These are phyloP conservation scores for Clarias magur DNA, from an alignment of 2,113 vertebrate species.

Conservation along the genomic window DNA sequence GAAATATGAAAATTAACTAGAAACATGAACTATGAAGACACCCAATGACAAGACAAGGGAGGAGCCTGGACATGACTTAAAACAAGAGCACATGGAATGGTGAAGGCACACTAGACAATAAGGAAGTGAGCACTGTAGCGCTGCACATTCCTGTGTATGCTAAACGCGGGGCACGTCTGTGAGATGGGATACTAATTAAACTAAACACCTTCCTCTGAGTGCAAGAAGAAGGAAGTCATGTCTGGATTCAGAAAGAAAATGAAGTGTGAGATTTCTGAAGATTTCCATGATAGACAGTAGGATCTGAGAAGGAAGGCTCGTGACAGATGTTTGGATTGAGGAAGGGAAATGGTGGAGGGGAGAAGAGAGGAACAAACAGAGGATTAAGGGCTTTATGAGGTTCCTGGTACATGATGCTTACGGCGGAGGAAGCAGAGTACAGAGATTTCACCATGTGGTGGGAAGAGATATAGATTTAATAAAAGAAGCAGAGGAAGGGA, in stretches of 20 bases:
- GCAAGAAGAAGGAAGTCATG: background rate
- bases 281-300: background rate
- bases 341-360: background rate
- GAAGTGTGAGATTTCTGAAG: background rate
- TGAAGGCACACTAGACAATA: too few relatives aligned
- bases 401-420: conserved; percentile 13
- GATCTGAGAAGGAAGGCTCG: background rate
- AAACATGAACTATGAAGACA: too few relatives aligned
- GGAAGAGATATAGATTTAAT: conserved; percentile 23
- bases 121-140: too few relatives aligned
- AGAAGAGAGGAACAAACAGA: conserved; percentile 20
- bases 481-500: conserved; percentile 3
- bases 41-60: too few relatives aligned
- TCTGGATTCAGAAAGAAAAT: background rate
- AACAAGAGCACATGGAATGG: too few relatives aligned
- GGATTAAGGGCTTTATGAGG: conserved; percentile 6
- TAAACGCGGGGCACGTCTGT: too few relatives aligned
- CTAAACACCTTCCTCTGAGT: too few relatives aligned
- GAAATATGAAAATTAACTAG: too few relatives aligned
- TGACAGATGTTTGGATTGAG: conserved; percentile 20
- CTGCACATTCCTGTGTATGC: too few relatives aligned
- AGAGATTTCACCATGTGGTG: background rate
- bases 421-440: background rate
- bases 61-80: too few relatives aligned
- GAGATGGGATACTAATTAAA: conserved; percentile 9